Percentiles rank a stretch among this genome's conserved stretches.
Conservation (phyloP, 2,797 vertebrate species). For the Sebastes kiyomatsui region DNA sequence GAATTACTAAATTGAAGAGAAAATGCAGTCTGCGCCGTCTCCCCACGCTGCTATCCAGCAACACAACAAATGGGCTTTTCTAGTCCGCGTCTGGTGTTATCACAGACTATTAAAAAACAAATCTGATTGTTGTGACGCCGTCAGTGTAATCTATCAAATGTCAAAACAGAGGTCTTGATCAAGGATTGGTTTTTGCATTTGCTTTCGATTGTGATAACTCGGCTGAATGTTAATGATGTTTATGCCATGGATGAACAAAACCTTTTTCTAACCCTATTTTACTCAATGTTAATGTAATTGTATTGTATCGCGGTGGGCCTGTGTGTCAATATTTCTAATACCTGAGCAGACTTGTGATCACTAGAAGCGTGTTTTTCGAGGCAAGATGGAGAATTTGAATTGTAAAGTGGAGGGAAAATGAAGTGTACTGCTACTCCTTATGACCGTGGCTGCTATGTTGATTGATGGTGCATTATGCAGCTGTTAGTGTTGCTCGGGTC, state of each 20-base stretch:
- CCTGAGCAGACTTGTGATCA: not conserved
- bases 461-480: not conserved
- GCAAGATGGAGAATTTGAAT: not conserved
- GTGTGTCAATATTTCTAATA: not conserved
- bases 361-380: not conserved
- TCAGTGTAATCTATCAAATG: not conserved
- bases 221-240: not conserved
- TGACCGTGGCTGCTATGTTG: not conserved
- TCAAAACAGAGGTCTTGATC: not conserved
- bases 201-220: not conserved
- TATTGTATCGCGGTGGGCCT: not conserved
- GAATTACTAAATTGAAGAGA: slow-evolving; percentile 44
- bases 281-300: not conserved
- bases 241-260: not conserved
- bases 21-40: not conserved
- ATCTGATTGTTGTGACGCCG: not conserved
- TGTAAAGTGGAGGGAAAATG: not conserved
- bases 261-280: not conserved
- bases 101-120: not conserved
- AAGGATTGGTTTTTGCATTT: not conserved
- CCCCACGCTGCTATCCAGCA: not conserved
- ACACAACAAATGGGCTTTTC: not conserved
- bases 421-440: not conserved
- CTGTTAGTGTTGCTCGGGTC: too few relatives aligned
- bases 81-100: not conserved